Percentiles rank a stretch among this genome's conserved stretches.
These are phyloP conservation scores for Ispidina picta DNA, from an alignment of 2,797 vertebrate genomes.

Conservation along the genomic window DNA sequence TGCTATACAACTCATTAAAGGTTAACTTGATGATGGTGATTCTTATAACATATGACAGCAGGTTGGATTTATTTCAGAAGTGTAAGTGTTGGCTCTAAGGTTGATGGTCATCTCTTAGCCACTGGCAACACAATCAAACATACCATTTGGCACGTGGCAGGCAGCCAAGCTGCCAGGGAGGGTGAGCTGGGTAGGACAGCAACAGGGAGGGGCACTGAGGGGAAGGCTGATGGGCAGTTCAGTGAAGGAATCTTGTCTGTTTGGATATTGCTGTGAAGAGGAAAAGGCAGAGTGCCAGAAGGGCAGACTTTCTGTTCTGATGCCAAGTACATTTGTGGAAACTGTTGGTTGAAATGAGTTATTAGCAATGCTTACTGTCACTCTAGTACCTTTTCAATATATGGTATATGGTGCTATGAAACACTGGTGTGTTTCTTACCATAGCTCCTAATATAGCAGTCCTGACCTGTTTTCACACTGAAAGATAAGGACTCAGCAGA, in stretches of 20 bases:
- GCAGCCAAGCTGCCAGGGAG: conserved; percentile 36
- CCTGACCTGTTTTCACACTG: not conserved
- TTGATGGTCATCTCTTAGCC: conserved; percentile 53
- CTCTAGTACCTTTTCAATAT: not conserved
- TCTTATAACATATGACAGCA: conserved; percentile 3
- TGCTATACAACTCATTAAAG: not conserved
- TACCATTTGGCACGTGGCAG: conserved; percentile 61
- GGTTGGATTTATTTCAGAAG: conserved; percentile 54
- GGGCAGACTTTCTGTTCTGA: conserved; percentile 30
- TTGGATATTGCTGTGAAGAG: conserved; percentile 30
- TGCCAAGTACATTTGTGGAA: conserved; percentile 23
- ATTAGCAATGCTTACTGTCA: not conserved
- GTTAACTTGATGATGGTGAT: not conserved
- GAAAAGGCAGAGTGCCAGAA: conserved; percentile 42
- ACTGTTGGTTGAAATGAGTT: conserved; percentile 34
- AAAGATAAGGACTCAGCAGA: not conserved
- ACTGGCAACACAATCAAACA: conserved; percentile 22
- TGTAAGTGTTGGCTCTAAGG: conserved; percentile 26
- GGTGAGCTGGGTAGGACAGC: not conserved
- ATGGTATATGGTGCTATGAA: not conserved
- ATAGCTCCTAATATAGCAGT: not conserved
- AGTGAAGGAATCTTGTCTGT: conserved; percentile 52
- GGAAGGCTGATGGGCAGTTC: conserved; percentile 27
- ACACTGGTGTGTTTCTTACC: not conserved
- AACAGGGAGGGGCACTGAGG: not conserved